These are phyloP conservation scores for Volucella bombylans DNA, from an alignment of 2,888 invertebrate genomes.

Conservation along the genomic window DNA sequence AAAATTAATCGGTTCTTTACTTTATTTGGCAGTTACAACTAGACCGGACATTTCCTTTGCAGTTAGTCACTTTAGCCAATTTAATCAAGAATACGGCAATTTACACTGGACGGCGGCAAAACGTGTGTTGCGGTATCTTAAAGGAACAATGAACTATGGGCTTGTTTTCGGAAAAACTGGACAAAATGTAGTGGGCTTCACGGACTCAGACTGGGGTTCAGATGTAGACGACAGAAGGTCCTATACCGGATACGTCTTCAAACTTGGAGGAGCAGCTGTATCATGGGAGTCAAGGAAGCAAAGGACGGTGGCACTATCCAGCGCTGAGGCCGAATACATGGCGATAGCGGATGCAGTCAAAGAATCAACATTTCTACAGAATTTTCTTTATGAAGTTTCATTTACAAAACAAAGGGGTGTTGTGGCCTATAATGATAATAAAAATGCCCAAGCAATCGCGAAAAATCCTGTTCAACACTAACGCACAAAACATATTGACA, in stretches of 20 bases:
- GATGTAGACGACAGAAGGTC: conserved; percentile 9
- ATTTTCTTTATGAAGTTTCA: conserved; percentile 10
- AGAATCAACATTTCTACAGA: conserved; percentile 24
- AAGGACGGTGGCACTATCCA: conserved; percentile 17
- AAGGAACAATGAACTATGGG: too few relatives aligned
- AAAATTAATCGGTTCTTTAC: conserved; percentile 27
- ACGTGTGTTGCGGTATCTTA: too few relatives aligned
- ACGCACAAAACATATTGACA: background rate
- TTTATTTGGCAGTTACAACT: conserved; percentile 42
- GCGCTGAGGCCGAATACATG: conserved; percentile 17
- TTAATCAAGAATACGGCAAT: conserved; percentile 18
- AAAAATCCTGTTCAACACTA: conserved; percentile 23
- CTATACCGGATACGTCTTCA: conserved; percentile 14
- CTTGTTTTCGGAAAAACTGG: too few relatives aligned
- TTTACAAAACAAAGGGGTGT: conserved; percentile 10
- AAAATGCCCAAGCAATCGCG: conserved; percentile 2
- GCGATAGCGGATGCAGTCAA: conserved; percentile 21
- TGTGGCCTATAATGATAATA: conserved; percentile 23
- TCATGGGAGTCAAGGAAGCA: conserved; percentile 18
- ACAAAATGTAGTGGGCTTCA: conserved; percentile 14
- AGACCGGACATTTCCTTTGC: conserved; percentile 31
- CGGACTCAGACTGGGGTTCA: conserved; percentile 12
- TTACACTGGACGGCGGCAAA: too few relatives aligned
- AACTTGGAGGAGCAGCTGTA: conserved; percentile 1
- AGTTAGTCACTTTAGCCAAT: conserved; percentile 22